Conservation (phyloP, 2,797 vertebrate species). For the Pseudochirops cupreus region DNA sequence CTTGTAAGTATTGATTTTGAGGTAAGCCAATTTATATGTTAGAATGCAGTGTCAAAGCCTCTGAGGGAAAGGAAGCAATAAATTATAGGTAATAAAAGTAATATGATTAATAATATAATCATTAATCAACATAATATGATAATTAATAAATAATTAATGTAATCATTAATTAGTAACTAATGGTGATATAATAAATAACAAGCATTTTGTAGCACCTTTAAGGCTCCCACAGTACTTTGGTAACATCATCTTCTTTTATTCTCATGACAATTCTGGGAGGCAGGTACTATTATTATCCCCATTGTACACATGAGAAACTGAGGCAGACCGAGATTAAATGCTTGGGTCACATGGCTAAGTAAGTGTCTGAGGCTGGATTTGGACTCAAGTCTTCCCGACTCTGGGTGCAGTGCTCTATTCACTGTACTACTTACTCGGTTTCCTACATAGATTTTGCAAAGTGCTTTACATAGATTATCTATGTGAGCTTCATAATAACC, state of each 20-base stretch:
- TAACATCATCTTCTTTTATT: background rate
- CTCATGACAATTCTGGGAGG: background rate
- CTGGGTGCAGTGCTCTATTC: background rate
- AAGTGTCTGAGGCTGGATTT: background rate
- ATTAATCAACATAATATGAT: no score
- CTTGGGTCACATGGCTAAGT: background rate
- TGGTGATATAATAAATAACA: background rate
- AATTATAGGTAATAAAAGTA: no score
- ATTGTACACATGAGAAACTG: background rate
- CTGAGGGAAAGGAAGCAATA: background rate
- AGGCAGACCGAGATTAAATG: background rate
- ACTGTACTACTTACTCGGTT: background rate
- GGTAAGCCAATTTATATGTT: background rate
- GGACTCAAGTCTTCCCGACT: background rate
- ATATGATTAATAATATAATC: no score
- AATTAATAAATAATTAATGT: no score
- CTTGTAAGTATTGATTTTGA: background rate
- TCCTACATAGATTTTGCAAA: background rate
- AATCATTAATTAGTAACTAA: no score
- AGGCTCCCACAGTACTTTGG: background rate
- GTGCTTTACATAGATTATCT: background rate
- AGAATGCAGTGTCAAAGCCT: background rate
- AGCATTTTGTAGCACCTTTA: background rate
- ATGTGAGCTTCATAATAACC: background rate
- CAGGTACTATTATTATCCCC: background rate